These are phyloP conservation scores for Brienomyrus longianalis DNA, from an alignment of 2,113 vertebrate species.

Conservation along the genomic window DNA sequence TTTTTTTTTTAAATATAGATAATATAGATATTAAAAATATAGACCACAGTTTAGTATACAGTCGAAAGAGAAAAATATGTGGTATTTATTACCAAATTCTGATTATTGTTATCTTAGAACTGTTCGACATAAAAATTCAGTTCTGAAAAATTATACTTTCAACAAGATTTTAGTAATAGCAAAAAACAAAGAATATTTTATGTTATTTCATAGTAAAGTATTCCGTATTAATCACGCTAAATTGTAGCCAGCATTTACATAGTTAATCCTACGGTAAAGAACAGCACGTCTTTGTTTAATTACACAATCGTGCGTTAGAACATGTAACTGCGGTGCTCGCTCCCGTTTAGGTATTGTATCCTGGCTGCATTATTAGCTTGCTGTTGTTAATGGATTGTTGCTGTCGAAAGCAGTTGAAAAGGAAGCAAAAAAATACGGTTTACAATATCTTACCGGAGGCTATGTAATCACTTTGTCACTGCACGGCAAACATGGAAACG, in stretches of 20 bases:
- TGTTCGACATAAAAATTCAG: not conserved
- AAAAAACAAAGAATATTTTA: conserved; percentile 39
- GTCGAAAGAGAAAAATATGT: not conserved
- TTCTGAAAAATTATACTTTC: not conserved
- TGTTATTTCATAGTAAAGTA: conserved; percentile 12
- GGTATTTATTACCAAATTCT: not conserved
- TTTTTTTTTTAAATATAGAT: not conserved
- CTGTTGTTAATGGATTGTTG: conserved; percentile 41
- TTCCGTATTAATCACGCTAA: not conserved
- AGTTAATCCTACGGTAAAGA: conserved; percentile 14
- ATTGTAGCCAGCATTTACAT: not conserved
- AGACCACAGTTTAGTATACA: not conserved
- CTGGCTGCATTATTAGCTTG: conserved; percentile 35
- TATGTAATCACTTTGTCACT: conserved; percentile 19
- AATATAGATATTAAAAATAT: not conserved
- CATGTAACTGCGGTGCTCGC: conserved; percentile 28
- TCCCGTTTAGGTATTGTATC: conserved; percentile 36
- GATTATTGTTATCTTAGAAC: not conserved
- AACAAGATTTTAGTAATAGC: conserved; percentile 9
- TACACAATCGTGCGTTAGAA: conserved; percentile 3
- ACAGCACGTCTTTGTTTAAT: conserved; percentile 17
- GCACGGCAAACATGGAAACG: conserved; percentile 13
- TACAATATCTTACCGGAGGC: conserved; percentile 20
- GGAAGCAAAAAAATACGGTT: conserved; percentile 30
- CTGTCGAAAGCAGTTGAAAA: conserved; percentile 29